These are phyloP conservation scores for Zaprionus davidi DNA, from an alignment of 1,140 invertebrate genomes.

Conservation along the genomic window DNA sequence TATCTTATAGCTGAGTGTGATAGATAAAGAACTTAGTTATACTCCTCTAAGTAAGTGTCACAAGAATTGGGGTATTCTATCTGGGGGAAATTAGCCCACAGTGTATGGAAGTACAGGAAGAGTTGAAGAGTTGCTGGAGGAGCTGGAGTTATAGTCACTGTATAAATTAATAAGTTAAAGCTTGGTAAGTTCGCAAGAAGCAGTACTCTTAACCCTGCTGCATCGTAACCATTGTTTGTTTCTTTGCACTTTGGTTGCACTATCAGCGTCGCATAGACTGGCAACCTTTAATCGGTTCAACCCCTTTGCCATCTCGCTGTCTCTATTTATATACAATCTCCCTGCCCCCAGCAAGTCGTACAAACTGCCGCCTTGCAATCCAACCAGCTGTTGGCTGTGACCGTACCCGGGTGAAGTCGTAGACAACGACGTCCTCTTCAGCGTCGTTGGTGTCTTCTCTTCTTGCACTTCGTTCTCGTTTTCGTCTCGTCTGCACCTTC, in stretches of 20 bases:
- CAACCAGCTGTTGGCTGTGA: background rate
- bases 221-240: background rate
- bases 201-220: background rate
- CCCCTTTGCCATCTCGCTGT: background rate
- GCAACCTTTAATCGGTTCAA: background rate
- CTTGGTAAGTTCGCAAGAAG: background rate
- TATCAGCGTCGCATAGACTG: background rate
- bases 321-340: background rate
- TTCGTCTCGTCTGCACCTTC: slow-evolving; percentile 24
- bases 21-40: no score
- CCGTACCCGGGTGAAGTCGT: background rate
- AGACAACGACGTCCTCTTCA: background rate
- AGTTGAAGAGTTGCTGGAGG: no score
- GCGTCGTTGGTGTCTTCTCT: background rate
- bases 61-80: no score
- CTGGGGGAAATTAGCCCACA: no score
- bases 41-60: no score
- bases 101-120: no score
- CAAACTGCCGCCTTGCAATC: background rate
- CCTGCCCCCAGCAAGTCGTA: background rate
- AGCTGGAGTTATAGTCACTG: background rate
- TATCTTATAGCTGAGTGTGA: no score
- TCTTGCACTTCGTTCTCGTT: background rate
- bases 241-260: background rate
- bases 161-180: background rate